phyloP scores from a whole-genome alignment of 2,797 vertebrate genomes.

The Orientallactaga sibirica region DNA sequence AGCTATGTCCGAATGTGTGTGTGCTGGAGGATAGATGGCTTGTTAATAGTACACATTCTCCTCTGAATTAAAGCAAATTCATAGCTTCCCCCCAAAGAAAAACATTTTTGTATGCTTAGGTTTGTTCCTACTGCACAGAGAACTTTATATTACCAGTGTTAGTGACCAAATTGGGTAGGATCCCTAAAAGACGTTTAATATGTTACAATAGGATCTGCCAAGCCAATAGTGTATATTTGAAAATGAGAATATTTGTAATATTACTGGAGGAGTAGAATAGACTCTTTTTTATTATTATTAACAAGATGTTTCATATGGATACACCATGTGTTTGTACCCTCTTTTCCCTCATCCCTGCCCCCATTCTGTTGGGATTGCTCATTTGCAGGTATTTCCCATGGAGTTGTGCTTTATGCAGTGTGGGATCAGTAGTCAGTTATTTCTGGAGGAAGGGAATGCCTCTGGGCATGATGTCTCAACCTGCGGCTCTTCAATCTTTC shows the following conservation, averaged over 20 bases:
- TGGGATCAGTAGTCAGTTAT: no score
- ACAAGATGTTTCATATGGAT: no score
- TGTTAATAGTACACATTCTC: constrained; percentile 16
- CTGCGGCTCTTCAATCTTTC: no score
- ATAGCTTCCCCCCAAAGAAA: not conserved
- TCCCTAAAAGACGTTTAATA: constrained; percentile 30
- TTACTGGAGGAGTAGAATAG: not conserved
- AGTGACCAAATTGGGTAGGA: not conserved
- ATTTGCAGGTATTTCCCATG: no score
- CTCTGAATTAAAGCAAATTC: constrained; percentile 18
- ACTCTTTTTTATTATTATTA: no score
- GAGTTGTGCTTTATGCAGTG: no score
- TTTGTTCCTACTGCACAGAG: constrained; percentile 20
- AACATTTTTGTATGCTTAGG: not conserved
- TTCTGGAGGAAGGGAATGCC: no score
- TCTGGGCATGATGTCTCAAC: no score
- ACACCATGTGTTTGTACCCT: no score
- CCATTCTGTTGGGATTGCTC: no score
- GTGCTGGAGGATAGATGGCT: not conserved
- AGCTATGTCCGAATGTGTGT: constrained; percentile 14
- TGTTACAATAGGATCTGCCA: not conserved
- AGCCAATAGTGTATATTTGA: constrained; percentile 19
- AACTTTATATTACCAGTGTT: not conserved
- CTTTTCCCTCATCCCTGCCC: no score
- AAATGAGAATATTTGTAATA: constrained; percentile 34